Base-by-base conservation (phyloP, 2,113 vertebrate genomes). In the Abramis brama region DNA sequence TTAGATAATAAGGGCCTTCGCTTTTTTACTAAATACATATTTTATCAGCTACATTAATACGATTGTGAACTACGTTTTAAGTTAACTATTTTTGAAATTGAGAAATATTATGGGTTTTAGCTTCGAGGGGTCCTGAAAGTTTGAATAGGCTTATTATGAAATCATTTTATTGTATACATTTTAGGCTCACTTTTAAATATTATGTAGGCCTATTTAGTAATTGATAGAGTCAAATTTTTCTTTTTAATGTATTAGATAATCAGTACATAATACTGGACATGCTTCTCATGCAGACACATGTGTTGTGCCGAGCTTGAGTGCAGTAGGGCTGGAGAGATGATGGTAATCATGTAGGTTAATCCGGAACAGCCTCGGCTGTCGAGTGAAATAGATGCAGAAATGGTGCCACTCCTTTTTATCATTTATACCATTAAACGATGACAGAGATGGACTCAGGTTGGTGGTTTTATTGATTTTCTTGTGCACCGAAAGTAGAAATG, bases 401-500 rank as follows among this genome's bases (percentile, higher is more conserved):
- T 83, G 79, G 13, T 60, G 25, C 45, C 59, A 30, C 21, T 25
- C 30, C 30, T 62, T 8, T 62, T 19, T 45, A 17, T 0, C n/a
- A 70, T 23, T 33, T 50, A 19, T 77, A 73, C 23, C 12, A 87
- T 52, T 79, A 36, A 60, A 5, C 8, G 23, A 25, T 70, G 21
- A n/a, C 89, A 7, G 88, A 91, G 36, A 79, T 27, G n/a, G 57
- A 84, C 0, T 21, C 91, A 94, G 93, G 94, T 95, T 87, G 50
- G 89, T 87, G 2, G 73, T 84, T 1, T 39, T 60, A 36, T 68
- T 81, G 55, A 6, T 10, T 3, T 59, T 43, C 0, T 8, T 73
- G 39, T 59, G 1, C 9, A 39, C 64, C 5, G 21, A 36, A 5
- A 19, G 27, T 23, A 66, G 79, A 50, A 81, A 60, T 13, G 17